phyloP scores from a whole-genome alignment of 2,113 vertebrate species.

The Ciconia stormi region DNA sequence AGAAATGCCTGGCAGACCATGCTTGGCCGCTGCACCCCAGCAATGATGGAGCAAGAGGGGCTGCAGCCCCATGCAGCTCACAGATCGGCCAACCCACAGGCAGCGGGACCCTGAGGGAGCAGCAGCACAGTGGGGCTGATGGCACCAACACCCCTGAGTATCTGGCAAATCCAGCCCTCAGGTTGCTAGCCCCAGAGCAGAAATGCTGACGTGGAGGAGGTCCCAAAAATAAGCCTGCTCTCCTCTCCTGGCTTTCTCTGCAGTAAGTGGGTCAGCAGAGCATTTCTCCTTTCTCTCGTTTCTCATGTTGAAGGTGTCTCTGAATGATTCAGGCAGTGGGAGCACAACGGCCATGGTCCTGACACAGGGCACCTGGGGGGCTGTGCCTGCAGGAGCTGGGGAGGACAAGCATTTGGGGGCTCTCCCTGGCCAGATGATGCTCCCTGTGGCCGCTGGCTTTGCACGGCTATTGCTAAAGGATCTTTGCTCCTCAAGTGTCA shows the following conservation, averaged over 20 bases:
- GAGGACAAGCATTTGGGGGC: background rate
- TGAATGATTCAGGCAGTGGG: background rate
- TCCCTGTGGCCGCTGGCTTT: accelerated
- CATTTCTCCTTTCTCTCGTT: background rate
- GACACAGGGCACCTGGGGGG: accelerated
- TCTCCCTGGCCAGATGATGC: background rate
- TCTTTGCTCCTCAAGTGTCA: background rate
- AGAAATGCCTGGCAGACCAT: background rate
- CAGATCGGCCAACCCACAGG: accelerated
- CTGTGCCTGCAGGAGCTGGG: background rate
- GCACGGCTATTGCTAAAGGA: background rate
- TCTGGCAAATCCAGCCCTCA: background rate
- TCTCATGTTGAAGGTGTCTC: background rate
- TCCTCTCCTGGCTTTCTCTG: background rate
- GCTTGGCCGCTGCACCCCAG: background rate
- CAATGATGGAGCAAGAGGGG: background rate
- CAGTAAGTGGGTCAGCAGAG: background rate
- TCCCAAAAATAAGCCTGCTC: background rate
- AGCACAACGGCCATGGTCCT: background rate
- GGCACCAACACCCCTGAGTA: background rate
- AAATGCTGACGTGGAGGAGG: background rate
- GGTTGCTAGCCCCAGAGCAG: background rate
- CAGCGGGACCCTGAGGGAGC: background rate
- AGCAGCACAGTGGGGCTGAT: background rate
- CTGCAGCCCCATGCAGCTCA: background rate